Conservation (phyloP, 2,113 vertebrate species). For the Dasyprocta punctata region DNA sequence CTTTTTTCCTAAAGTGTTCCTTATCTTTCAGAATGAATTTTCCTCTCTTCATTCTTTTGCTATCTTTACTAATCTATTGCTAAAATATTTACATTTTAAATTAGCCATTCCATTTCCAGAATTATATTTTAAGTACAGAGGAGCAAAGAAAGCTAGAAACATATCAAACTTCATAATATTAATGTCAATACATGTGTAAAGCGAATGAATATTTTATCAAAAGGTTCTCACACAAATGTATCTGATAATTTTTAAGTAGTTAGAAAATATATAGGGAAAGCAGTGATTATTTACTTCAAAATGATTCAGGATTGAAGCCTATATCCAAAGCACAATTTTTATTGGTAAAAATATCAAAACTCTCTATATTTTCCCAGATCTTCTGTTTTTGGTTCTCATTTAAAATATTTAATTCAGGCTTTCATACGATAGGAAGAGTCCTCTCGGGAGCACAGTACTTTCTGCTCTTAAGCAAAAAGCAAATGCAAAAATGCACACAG, state of each 20-base stretch:
- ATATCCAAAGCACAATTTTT: not conserved
- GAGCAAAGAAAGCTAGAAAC: not conserved
- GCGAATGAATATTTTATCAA: not conserved
- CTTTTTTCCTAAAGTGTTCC: not conserved
- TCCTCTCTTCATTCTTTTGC: not conserved
- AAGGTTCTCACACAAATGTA: not conserved
- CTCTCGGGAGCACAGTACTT: not conserved
- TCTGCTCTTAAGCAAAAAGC: not conserved
- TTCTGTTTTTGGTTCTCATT: not conserved
- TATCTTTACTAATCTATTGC: not conserved
- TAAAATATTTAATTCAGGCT: not conserved
- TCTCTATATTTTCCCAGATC: not conserved
- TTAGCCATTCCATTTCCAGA: not conserved
- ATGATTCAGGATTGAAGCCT: not conserved
- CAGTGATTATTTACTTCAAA: conserved; percentile 3
- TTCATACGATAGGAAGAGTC: not conserved
- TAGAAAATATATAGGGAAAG: not conserved
- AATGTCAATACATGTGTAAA: not conserved
- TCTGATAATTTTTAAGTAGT: not conserved
- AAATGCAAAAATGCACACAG: not conserved
- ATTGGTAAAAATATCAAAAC: not conserved
- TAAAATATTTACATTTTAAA: not conserved
- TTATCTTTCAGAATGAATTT: not conserved
- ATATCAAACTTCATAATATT: not conserved
- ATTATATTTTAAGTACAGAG: conserved; percentile 3